phyloP scores from a whole-genome alignment of 2,888 invertebrate species.

The Stramonita haemastoma region DNA sequence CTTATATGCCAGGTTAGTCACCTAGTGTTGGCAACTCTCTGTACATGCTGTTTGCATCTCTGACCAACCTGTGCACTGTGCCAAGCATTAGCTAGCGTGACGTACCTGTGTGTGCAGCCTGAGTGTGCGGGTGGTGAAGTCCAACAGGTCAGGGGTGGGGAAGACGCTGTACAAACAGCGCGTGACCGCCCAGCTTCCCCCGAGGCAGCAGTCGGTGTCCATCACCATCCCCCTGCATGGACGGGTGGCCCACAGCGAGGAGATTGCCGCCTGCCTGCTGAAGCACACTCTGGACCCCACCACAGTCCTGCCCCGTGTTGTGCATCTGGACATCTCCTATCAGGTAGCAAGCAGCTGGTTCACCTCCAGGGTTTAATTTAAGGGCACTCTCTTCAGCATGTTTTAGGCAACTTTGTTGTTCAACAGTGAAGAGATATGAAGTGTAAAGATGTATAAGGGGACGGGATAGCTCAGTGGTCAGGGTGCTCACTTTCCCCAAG shows the following conservation, averaged over 20 bases:
- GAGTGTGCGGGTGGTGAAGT: conserved; percentile 57
- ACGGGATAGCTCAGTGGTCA: too few species aligned
- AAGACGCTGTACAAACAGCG: conserved; percentile 57
- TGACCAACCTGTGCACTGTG: too few species aligned
- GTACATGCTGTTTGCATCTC: too few species aligned
- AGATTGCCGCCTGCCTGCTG: conserved; percentile 48
- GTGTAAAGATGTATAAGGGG: too few species aligned
- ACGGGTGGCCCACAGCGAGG: conserved; percentile 32
- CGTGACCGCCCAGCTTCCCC: conserved; percentile 41
- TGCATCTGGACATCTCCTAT: conserved; percentile 59
- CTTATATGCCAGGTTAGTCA: too few species aligned
- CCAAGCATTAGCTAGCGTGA: too few species aligned
- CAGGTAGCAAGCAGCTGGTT: neutral
- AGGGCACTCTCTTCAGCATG: neutral
- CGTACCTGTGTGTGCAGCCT: conserved; percentile 46
- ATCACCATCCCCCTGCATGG: conserved; percentile 46
- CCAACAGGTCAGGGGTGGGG: conserved; percentile 60
- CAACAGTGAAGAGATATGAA: too few species aligned
- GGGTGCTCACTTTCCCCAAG: too few species aligned
- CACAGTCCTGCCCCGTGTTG: conserved; percentile 47
- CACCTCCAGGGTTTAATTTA: neutral
- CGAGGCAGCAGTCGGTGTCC: neutral
- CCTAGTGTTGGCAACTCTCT: too few species aligned
- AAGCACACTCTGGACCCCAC: conserved; percentile 40
- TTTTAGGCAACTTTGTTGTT: too few species aligned